Percentiles rank a stretch among this genome's conserved stretches.
These are phyloP conservation scores for Procambarus virginalis DNA, from an alignment of 1,140 invertebrate genomes.

Conservation along the genomic window DNA sequence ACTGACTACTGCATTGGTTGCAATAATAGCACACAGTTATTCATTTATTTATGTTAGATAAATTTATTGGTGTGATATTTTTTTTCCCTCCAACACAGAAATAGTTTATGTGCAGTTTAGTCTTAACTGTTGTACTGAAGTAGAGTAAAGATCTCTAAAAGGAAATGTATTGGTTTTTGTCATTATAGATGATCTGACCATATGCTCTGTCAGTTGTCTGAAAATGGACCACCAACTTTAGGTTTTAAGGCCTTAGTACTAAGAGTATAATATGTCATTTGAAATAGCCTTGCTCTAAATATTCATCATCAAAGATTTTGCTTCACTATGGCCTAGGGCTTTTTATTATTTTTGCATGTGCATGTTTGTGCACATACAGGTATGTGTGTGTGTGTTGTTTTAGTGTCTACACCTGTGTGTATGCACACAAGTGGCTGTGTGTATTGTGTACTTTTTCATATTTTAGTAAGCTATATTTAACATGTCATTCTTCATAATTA, in stretches of 20 bases:
- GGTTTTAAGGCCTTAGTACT: background rate
- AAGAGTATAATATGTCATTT: background rate
- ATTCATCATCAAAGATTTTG: background rate
- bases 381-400: too few relatives aligned
- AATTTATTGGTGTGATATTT: too few relatives aligned
- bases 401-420: background rate
- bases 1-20: background rate
- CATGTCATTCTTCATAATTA: background rate
- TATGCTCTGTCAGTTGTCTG: background rate
- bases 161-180: background rate
- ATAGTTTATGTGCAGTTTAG: background rate
- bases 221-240: background rate
- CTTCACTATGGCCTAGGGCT: background rate
- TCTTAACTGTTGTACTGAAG: background rate
- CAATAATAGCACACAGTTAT: background rate
- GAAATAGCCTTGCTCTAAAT: background rate
- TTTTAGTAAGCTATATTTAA: background rate
- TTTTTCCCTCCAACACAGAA: background rate
- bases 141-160: background rate
- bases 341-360: background rate
- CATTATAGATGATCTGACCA: background rate
- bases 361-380: background rate
- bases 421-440: background rate
- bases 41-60: background rate
- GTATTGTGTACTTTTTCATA: background rate